These are phyloP conservation scores for Athene noctua DNA, from an alignment of 2,113 vertebrate species.

Conservation along the genomic window DNA sequence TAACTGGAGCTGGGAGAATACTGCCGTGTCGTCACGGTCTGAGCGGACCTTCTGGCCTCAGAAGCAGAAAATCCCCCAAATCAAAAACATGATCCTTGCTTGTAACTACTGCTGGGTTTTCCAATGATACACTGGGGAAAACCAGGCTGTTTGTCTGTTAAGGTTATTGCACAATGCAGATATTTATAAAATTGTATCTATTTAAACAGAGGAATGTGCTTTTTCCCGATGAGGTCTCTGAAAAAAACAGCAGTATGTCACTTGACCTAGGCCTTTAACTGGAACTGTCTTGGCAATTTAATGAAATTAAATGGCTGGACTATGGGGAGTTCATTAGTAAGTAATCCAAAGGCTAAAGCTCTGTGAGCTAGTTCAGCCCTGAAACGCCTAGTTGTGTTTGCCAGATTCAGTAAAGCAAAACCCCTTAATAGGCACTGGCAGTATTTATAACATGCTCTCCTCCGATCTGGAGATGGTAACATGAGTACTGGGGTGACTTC, in stretches of 20 bases:
- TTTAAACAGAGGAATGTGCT: neutral
- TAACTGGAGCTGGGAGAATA: neutral
- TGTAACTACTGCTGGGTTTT: neutral
- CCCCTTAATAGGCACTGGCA: conserved; percentile 8
- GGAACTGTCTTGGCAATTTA: conserved; percentile 42
- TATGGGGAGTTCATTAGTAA: conserved; percentile 55
- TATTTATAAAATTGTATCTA: neutral
- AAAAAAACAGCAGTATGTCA: neutral
- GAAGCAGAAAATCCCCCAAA: neutral
- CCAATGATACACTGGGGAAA: neutral
- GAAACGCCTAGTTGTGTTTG: conserved; percentile 23
- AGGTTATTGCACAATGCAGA: neutral
- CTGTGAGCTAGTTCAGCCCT: conserved; percentile 21
- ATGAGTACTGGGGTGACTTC: neutral
- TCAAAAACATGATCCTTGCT: neutral
- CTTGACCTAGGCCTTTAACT: conserved; percentile 43
- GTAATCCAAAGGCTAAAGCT: conserved; percentile 52
- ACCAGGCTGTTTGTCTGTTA: neutral
- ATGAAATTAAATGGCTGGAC: conserved; percentile 51
- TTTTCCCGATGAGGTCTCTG: neutral
- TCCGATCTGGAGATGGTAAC: neutral
- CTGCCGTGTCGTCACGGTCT: neutral
- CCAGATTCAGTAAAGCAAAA: conserved; percentile 49
- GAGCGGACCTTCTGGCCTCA: neutral
- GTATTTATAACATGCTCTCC: neutral